Percentiles rank a stretch among this genome's conserved stretches.
phyloP scores from a whole-genome alignment of 2,797 vertebrate species.

The Poecilia picta region DNA sequence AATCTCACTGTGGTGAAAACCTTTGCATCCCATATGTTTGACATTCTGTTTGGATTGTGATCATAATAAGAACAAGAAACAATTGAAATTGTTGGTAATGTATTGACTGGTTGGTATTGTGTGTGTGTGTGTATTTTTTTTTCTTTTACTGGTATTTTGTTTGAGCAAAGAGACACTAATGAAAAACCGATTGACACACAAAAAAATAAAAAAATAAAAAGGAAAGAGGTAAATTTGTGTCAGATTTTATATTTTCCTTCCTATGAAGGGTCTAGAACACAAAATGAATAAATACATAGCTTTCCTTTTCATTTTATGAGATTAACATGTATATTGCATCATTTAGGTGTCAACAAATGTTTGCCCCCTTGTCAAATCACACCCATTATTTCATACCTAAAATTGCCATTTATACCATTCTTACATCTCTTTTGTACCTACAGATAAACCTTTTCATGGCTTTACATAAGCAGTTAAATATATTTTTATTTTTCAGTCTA shows the following conservation, averaged over 20 bases:
- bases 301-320: not conserved
- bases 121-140: no score
- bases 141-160: no score
- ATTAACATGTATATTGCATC: no score
- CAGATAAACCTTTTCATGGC: not conserved
- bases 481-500: not conserved
- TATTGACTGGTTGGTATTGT: no score
- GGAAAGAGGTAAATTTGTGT: no score
- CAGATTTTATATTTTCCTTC: not conserved
- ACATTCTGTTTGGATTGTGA: not conserved
- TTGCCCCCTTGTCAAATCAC: no score
- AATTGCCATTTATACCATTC: no score
- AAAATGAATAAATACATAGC: not conserved
- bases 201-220: no score
- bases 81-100: not conserved
- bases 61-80: not conserved
- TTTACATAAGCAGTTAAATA: not conserved
- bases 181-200: no score
- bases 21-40: not conserved
- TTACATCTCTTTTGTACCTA: not conserved
- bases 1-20: not conserved
- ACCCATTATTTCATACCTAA: no score
- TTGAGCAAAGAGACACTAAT: no score
- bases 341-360: no score
- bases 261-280: not conserved